A percentile compares a stretch with the other conserved stretches of the same genome.
Evolutionary conservation across 2,797 vertebrate species (phyloP).

Genomic region (Telmatherina bonti): DNA sequence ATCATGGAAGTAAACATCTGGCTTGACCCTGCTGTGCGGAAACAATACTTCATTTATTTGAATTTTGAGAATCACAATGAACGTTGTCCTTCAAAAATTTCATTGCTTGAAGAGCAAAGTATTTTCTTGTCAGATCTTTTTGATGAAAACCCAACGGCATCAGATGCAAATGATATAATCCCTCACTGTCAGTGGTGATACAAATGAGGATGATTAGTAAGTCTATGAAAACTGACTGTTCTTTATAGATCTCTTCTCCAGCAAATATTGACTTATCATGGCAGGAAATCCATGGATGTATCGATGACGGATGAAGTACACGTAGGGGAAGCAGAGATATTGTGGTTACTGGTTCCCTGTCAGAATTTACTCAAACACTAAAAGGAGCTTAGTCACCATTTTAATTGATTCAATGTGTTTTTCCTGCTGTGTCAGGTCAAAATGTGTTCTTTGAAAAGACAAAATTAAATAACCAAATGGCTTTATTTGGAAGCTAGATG

Average conservation of each 20-base stretch:
- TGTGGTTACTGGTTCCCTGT: background rate
- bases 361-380: background rate
- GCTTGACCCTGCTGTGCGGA: no score
- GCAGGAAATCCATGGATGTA: background rate
- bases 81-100: background rate
- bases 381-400: background rate
- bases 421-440: background rate
- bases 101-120: constrained; percentile 3
- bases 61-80: background rate
- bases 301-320: background rate
- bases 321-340: background rate
- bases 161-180: background rate
- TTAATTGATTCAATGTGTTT: background rate
- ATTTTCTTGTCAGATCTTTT: background rate
- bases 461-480: background rate
- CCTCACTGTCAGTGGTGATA: background rate
- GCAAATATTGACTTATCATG: background rate
- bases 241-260: background rate
- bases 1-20: no score
- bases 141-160: background rate
- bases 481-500: background rate
- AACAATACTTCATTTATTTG: background rate
- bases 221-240: background rate
- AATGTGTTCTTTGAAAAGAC: background rate
- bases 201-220: background rate